A percentile compares a stretch with the other conserved stretches of the same genome.
phyloP scores from a whole-genome alignment of 35 echinoderm and acorn worm genomes.

The Ophioderma brevispina region DNA sequence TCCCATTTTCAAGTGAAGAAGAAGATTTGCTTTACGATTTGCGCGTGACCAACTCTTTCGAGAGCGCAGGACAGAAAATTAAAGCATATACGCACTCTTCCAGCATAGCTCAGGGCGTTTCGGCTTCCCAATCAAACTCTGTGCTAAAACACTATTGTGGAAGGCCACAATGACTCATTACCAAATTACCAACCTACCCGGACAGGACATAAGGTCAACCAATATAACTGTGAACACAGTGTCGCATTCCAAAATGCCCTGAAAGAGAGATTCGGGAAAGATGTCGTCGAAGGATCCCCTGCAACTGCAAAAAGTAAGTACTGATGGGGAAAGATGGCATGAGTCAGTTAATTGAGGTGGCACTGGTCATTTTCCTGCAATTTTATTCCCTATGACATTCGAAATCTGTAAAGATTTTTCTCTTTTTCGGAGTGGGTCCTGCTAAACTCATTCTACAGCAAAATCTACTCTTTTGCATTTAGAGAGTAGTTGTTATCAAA shows the following conservation, averaged over 20 bases:
- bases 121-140: constrained; percentile 36
- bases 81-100: constrained; percentile 20
- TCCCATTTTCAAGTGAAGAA: neutral
- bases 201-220: constrained; percentile 9
- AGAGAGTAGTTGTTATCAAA: no score
- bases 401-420: no score
- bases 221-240: neutral
- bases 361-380: neutral
- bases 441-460: no score
- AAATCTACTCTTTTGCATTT: no score
- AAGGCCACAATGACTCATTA: constrained; percentile 20
- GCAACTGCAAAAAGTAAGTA: neutral
- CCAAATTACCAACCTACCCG: neutral
- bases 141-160: constrained; percentile 4
- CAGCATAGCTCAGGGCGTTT: constrained; percentile 55
- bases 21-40: constrained; percentile 10
- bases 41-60: neutral
- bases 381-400: no score
- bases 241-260: neutral
- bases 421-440: no score
- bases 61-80: neutral
- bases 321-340: no score
- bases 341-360: no score
- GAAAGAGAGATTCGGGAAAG: neutral
- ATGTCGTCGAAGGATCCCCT: neutral